Evolutionary conservation across 2,888 invertebrate genomes (phyloP), one percentile per base, ranked within the genome.

Genomic region (Leptothorax acervorum): DNA sequence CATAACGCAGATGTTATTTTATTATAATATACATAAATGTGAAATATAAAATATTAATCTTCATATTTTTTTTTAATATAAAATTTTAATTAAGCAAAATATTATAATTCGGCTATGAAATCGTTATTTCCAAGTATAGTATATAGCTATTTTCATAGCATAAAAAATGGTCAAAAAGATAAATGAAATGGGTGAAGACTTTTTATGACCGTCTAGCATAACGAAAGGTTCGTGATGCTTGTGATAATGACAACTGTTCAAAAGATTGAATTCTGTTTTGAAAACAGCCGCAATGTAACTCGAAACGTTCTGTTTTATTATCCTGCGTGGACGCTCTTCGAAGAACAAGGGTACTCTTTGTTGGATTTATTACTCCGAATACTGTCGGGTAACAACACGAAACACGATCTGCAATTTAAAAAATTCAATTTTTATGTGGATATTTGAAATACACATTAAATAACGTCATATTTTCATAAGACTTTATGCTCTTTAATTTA

Each of bases 211-310:
- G 68, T n/a, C 11, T 76, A 28, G 55, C 62, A 53, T 66, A 55
- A 60, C 35, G 62, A 76, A 75, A 73, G 73, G 62, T 68, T 82
- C 68, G 48, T 45, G 81, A 79, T 74, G 48, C 48, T 57, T 79
- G 78, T 82, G 88, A 88, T 90, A 90, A 89, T 88, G 87, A 83
- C 45, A 82, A 66, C 48, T 35, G 70, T 88, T 15, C 51, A 73
- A 63, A 90, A 91, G 90, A 88, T 88, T 88, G 85, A 91, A 92
- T 90, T 91, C 86, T 92, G 90, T 93, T 93, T 92, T 92, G 90
- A 89, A 92, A 93, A 92, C 91, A 92, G 83, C 45, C 68, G 65
- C 84, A 82, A 73, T 90, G 93, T 90, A 93, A 93, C 84, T 84
- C 85, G 91, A 93, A 82, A 83, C 68, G 73, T 70, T 42, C 57